phyloP scores from a whole-genome alignment of 2,888 invertebrate species.

The Seira ritae region DNA sequence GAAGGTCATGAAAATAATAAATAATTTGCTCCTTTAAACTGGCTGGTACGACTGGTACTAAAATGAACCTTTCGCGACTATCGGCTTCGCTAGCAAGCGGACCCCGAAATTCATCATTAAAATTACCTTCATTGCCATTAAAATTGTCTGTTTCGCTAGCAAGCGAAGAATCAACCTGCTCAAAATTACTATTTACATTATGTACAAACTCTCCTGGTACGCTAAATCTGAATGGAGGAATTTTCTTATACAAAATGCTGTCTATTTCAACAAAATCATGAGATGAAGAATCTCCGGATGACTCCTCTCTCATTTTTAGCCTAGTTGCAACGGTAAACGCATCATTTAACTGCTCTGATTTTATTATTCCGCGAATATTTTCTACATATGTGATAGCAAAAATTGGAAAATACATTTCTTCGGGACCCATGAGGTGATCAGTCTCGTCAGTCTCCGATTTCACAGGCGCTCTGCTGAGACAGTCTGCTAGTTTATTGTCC shows the following conservation, averaged over 20 bases:
- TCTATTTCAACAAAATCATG: slow-evolving; percentile 30
- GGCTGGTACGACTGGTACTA: slow-evolving; percentile 36
- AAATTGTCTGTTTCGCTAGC: slow-evolving; percentile 22
- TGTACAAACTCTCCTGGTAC: too few species aligned
- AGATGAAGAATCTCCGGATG: background rate
- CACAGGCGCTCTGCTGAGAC: slow-evolving; percentile 39
- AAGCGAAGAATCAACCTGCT: too few species aligned
- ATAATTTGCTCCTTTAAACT: slow-evolving; percentile 36
- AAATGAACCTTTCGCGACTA: background rate
- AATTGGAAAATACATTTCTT: slow-evolving; percentile 18
- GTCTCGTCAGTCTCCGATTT: slow-evolving; percentile 1
- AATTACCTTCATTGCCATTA: too few species aligned
- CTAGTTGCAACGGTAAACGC: background rate
- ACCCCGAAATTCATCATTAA: too few species aligned
- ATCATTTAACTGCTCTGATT: background rate
- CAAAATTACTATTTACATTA: too few species aligned
- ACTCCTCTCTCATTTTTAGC: background rate
- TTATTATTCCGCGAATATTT: slow-evolving; percentile 18
- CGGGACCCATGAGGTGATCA: slow-evolving; percentile 23
- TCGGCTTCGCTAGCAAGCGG: background rate
- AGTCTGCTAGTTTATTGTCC: slow-evolving; percentile 51
- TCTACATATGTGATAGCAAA: slow-evolving; percentile 21
- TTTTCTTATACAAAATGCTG: slow-evolving; percentile 21
- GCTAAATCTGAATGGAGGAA: slow-evolving; percentile 23
- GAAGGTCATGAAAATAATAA: slow-evolving; percentile 49